Evolutionary conservation across 2,113 vertebrate genomes (phyloP).

Genomic region (Neolamprologus fasciatus): DNA sequence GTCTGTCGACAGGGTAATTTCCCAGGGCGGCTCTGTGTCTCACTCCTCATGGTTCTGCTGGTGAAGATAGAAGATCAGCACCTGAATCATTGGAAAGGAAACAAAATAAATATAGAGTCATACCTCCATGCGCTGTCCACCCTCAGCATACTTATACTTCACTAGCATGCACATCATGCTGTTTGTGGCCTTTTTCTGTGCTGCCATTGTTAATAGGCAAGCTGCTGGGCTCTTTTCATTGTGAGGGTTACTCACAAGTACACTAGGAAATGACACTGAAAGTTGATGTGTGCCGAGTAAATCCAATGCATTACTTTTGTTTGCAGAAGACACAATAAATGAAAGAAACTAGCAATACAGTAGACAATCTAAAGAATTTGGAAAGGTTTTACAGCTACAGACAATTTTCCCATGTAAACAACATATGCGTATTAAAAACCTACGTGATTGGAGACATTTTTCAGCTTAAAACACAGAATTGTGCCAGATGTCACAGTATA

Average conservation of each 20-base stretch:
- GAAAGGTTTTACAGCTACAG: not conserved
- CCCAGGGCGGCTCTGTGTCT: conserved; percentile 37
- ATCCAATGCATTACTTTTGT: not conserved
- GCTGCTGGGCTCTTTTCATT: not conserved
- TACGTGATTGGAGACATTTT: not conserved
- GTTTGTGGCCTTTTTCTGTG: not conserved
- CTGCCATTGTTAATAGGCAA: not conserved
- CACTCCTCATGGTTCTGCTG: conserved; percentile 9
- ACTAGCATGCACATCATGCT: not conserved
- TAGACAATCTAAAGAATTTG: not conserved
- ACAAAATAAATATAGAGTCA: not conserved
- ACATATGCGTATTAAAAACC: not conserved
- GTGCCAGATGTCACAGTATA: not conserved
- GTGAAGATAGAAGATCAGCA: conserved; percentile 43
- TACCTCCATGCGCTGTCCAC: not conserved
- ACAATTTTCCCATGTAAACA: not conserved
- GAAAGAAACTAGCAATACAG: not conserved
- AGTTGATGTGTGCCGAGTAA: not conserved
- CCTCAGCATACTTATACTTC: not conserved
- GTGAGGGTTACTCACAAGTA: not conserved
- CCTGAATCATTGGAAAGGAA: conserved; percentile 19
- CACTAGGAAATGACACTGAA: not conserved
- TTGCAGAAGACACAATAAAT: not conserved
- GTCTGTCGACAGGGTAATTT: conserved; percentile 58
- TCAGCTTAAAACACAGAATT: not conserved